phyloP scores from a whole-genome alignment of 37 sponge, comb jelly and placozoan species.

The Theonella swinhoei region DNA sequence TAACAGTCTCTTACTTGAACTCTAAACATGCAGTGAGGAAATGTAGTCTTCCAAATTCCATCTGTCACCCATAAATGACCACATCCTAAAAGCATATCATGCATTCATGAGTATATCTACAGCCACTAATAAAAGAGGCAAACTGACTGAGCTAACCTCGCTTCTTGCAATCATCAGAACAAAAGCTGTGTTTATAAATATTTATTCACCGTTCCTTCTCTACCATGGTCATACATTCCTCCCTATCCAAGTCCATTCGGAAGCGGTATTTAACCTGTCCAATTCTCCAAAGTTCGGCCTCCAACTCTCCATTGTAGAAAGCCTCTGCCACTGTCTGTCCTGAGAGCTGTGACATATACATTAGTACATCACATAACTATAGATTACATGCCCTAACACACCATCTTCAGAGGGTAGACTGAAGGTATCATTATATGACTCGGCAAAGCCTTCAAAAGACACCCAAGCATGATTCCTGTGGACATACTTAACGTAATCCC shows the following conservation, averaged over 20 bases:
- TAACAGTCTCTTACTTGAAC: too few species aligned
- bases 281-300: too few species aligned
- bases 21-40: too few species aligned
- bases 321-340: too few species aligned
- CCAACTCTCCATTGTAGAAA: too few species aligned
- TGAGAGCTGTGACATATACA: too few species aligned
- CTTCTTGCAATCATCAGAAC: slow-evolving; percentile 29
- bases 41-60: not conserved
- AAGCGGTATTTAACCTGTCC: not conserved
- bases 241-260: slow-evolving; percentile 2
- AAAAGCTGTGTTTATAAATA: slow-evolving; percentile 26
- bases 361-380: not conserved
- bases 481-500: too few species aligned
- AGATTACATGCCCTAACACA: not conserved
- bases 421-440: slow-evolving; percentile 11
- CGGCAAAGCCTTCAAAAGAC: slow-evolving; percentile 41
- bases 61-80: not conserved
- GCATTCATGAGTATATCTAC: not conserved
- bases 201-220: not conserved
- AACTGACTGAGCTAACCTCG: slow-evolving; percentile 9
- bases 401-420: slow-evolving; percentile 12
- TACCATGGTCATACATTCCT: slow-evolving; percentile 13
- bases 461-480: too few species aligned
- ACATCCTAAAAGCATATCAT: too few species aligned
- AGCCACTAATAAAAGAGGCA: not conserved